A percentile compares a stretch with the other conserved stretches of the same genome.
phyloP scores from a whole-genome alignment of 2,888 invertebrate species.

The Diarsia brunnea region DNA sequence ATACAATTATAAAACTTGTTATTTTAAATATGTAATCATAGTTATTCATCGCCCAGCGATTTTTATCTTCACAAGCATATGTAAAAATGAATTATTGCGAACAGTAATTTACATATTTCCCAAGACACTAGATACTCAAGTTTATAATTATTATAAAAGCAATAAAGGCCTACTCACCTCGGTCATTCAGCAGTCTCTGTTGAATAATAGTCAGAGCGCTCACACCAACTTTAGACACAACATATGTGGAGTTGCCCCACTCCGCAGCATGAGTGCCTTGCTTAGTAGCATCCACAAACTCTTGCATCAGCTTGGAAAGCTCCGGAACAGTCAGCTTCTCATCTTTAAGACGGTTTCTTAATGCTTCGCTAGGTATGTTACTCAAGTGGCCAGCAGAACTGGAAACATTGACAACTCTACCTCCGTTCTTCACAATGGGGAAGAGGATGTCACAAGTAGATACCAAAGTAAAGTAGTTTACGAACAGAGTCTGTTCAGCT shows the following conservation, averaged over 20 bases:
- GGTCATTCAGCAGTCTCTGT: conserved; percentile 86
- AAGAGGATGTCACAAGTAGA: conserved; percentile 93
- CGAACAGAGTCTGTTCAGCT: conserved; percentile 92
- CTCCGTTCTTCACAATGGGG: conserved; percentile 92
- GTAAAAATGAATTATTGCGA: not conserved
- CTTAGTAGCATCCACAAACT: conserved; percentile 91
- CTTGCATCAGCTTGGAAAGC: conserved; percentile 91
- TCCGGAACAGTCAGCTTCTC: conserved; percentile 90
- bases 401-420: conserved; percentile 94
- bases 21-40: not conserved
- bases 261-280: conserved; percentile 79
- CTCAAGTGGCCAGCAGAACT: conserved; percentile 92
- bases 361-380: conserved; percentile 88
- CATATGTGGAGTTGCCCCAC: conserved; percentile 93
- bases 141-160: not conserved
- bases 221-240: conserved; percentile 94
- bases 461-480: conserved; percentile 93
- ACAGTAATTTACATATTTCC: not conserved
- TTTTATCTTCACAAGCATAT: not conserved
- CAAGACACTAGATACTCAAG: not conserved
- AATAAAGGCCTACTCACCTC: conserved; percentile 70
- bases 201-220: conserved; percentile 93
- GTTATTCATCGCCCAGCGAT: not conserved
- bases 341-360: conserved; percentile 89
- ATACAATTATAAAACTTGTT: not conserved